A percentile compares a stretch with the other conserved stretches of the same genome.
These are phyloP conservation scores for Enteromius afrohamiltoni DNA, from an alignment of 2,797 vertebrate genomes.

Conservation along the genomic window DNA sequence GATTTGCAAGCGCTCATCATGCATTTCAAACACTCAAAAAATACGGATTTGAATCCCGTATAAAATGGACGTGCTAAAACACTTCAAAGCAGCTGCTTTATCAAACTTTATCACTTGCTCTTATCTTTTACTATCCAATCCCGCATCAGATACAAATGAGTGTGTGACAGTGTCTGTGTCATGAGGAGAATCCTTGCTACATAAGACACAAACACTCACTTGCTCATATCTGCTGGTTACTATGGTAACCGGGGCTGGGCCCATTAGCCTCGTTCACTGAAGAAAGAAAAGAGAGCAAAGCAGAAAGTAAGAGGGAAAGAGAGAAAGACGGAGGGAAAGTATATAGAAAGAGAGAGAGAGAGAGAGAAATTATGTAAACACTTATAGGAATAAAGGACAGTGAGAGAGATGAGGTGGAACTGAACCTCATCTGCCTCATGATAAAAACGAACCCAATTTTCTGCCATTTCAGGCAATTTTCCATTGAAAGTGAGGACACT, in stretches of 20 bases:
- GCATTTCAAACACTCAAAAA: not conserved
- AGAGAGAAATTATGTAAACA: constrained; percentile 36
- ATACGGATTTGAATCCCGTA: constrained; percentile 1
- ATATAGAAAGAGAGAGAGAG: not conserved
- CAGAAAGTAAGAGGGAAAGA: not conserved
- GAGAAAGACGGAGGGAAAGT: not conserved
- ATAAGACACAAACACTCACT: constrained; percentile 29
- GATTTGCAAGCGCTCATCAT: constrained; percentile 15
- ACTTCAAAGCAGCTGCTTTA: constrained; percentile 20
- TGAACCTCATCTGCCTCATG: constrained; percentile 29
- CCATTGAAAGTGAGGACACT: constrained; percentile 37
- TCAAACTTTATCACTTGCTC: constrained; percentile 1
- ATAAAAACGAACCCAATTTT: constrained; percentile 53
- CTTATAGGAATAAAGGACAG: constrained; percentile 15
- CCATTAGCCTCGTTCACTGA: constrained; percentile 40
- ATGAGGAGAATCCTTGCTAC: constrained; percentile 35
- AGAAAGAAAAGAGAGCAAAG: not conserved
- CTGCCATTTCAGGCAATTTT: constrained; percentile 45
- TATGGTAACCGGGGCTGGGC: constrained; percentile 54
- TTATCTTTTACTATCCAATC: not conserved
- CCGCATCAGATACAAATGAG: not conserved
- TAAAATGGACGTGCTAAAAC: constrained; percentile 10
- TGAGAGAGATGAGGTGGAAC: constrained; percentile 33
- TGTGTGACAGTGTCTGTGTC: constrained; percentile 23
- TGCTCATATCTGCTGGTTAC: constrained; percentile 44